These are phyloP conservation scores for Oxyruncus cristatus DNA, from an alignment of 2,113 vertebrate genomes.

Conservation along the genomic window DNA sequence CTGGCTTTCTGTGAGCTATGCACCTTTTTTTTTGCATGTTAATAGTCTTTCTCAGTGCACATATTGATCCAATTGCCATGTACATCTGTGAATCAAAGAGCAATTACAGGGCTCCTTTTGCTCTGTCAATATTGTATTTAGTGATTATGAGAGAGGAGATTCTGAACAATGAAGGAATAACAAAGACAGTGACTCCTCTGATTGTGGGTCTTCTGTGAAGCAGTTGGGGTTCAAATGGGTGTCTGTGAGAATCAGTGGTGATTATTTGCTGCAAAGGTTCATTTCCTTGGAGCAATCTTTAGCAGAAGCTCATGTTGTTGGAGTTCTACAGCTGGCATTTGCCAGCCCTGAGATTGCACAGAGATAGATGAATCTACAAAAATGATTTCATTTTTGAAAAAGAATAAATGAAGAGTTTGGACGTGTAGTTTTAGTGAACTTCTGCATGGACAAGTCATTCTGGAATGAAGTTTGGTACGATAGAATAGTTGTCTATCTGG, in stretches of 20 bases:
- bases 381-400: not conserved
- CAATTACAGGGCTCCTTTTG: not conserved
- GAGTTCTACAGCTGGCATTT: not conserved
- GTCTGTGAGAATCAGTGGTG: not conserved
- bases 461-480: not conserved
- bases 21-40: not conserved
- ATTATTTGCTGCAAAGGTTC: not conserved
- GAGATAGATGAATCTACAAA: not conserved
- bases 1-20: not conserved
- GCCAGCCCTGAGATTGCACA: not conserved
- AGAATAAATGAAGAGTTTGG: not conserved
- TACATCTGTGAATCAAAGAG: not conserved
- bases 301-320: not conserved
- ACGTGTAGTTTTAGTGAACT: not conserved
- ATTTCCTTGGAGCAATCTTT: not conserved
- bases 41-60: not conserved
- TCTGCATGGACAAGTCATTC: not conserved
- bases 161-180: not conserved
- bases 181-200: not conserved
- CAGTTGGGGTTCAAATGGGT: not conserved
- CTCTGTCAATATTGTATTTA: not conserved
- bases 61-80: not conserved
- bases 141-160: not conserved
- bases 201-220: not conserved
- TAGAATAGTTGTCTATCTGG: not conserved